Evolutionary conservation across 2,797 vertebrate genomes (phyloP).

Genomic region (Enteromius radiatus): DNA sequence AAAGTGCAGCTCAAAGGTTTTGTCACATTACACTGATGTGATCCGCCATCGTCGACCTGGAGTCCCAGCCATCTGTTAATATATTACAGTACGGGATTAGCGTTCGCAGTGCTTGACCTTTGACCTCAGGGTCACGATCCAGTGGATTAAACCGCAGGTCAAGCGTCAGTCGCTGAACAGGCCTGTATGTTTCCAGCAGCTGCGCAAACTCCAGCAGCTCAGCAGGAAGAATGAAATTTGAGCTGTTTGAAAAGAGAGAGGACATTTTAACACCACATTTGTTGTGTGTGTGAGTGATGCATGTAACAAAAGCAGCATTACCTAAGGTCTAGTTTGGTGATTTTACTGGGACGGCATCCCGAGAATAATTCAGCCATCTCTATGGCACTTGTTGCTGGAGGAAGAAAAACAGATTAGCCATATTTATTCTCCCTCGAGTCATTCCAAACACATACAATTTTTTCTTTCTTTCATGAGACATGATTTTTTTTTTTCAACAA

Average conservation of each 20-base stretch:
- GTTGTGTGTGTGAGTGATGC: neutral
- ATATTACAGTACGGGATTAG: constrained; percentile 79
- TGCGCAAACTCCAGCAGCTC: constrained; percentile 87
- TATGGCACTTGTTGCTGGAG: constrained; percentile 74
- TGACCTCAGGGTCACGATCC: constrained; percentile 82
- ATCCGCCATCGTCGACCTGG: constrained; percentile 85
- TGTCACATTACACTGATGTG: constrained; percentile 86
- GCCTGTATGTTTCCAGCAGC: constrained; percentile 73
- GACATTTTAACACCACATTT: neutral
- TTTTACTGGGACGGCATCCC: constrained; percentile 78
- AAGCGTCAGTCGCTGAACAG: constrained; percentile 76
- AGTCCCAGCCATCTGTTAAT: constrained; percentile 83
- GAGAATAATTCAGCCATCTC: constrained; percentile 88
- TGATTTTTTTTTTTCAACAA: neutral
- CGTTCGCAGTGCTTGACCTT: constrained; percentile 77
- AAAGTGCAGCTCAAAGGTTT: too few species aligned
- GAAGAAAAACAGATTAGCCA: constrained; percentile 56
- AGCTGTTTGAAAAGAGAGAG: constrained; percentile 73
- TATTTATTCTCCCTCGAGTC: neutral
- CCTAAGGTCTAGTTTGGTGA: constrained; percentile 88
- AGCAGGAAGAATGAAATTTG: constrained; percentile 89
- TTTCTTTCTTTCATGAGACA: neutral
- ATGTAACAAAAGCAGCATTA: constrained; percentile 59
- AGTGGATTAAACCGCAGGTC: constrained; percentile 87
- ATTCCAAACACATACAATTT: neutral